A percentile compares a stretch with the other conserved stretches of the same genome.
Conservation (phyloP, 2,113 vertebrate genomes). For the Scomber colias region DNA sequence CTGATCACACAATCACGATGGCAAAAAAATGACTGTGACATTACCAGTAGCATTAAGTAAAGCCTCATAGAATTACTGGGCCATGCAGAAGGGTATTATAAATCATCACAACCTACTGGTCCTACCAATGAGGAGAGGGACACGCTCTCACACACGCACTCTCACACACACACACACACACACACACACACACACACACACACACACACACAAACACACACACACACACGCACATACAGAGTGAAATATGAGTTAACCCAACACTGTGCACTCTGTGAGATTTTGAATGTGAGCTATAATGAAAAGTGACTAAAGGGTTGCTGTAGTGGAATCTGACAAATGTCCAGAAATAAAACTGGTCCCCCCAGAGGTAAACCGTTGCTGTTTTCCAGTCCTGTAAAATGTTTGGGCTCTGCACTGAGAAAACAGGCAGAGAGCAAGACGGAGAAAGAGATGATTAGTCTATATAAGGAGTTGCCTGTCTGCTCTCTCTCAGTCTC, state of each 20-base stretch:
- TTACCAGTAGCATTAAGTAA: constrained; percentile 58
- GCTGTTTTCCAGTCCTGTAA: constrained; percentile 76
- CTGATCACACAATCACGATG: constrained; percentile 43
- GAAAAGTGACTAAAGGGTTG: constrained; percentile 76
- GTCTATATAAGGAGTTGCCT: constrained; percentile 71
- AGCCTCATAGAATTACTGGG: constrained; percentile 57
- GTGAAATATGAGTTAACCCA: constrained; percentile 38
- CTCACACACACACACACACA: too few relatives aligned
- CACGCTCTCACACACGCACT: too few relatives aligned
- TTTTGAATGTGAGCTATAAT: constrained; percentile 68
- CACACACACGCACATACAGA: constrained; percentile 12
- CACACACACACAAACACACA: too few relatives aligned
- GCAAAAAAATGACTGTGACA: constrained; percentile 63
- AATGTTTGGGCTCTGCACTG: constrained; percentile 70
- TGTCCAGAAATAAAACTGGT: constrained; percentile 79
- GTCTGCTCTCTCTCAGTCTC: constrained; percentile 3
- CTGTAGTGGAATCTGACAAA: constrained; percentile 70
- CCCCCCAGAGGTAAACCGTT: constrained; percentile 53
- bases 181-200: too few relatives aligned
- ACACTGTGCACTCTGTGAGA: constrained; percentile 32
- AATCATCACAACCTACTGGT: constrained; percentile 50
- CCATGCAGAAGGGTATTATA: constrained; percentile 53
- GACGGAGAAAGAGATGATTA: constrained; percentile 27
- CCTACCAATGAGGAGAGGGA: constrained; percentile 21
- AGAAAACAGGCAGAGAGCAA: constrained; percentile 55